Conservation (phyloP, 2,888 invertebrate species). For the Cheilosia impressa region DNA sequence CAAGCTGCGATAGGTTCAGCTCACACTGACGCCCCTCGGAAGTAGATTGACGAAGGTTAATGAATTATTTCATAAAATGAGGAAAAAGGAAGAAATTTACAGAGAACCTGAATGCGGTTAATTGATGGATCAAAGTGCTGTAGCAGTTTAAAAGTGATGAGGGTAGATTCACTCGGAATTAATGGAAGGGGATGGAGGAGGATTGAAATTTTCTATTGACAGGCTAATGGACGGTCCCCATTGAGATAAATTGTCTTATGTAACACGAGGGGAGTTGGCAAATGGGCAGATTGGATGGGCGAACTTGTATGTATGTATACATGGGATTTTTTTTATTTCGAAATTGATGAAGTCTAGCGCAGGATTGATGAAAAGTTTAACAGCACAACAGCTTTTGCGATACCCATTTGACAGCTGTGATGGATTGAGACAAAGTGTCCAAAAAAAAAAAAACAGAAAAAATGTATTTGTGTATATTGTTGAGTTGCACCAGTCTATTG, state of each 20-base stretch:
- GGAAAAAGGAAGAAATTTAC: conserved; percentile 9
- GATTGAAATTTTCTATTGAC: conserved; percentile 49
- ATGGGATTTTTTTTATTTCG: neutral
- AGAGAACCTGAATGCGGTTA: conserved; percentile 49
- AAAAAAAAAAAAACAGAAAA: too few species aligned
- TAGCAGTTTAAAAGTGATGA: conserved; percentile 53
- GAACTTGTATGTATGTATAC: neutral
- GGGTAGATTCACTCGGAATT: conserved; percentile 50
- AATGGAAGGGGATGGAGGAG: neutral
- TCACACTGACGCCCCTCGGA: neutral
- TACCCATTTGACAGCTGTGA: neutral
- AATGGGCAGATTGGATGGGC: neutral
- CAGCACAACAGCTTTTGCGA: neutral
- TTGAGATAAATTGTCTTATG: conserved; percentile 37
- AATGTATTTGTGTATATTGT: too few species aligned
- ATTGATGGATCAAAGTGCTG: conserved; percentile 66
- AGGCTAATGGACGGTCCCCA: conserved; percentile 29
- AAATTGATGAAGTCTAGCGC: conserved; percentile 3
- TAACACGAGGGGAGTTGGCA: conserved; percentile 3
- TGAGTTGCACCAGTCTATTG: too few species aligned
- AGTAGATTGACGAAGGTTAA: conserved; percentile 65
- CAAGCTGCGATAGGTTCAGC: conserved; percentile 31
- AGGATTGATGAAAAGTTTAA: conserved; percentile 1
- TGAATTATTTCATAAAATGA: conserved; percentile 37
- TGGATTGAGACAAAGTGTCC: neutral